A percentile compares a stretch with the other conserved stretches of the same genome.
phyloP scores from a whole-genome alignment of 2,797 vertebrate species.

The Sebastes nivosus region DNA sequence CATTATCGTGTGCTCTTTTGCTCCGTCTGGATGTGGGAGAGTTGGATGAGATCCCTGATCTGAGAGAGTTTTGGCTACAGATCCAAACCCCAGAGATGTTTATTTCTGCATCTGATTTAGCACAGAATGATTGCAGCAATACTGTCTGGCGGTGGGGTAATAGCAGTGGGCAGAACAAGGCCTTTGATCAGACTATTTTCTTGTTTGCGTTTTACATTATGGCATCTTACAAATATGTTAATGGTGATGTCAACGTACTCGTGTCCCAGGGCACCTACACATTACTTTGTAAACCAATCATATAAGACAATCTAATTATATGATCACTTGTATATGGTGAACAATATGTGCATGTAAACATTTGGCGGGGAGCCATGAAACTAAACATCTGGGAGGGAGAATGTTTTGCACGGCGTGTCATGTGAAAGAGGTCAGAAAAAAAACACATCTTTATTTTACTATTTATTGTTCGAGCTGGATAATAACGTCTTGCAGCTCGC shows the following conservation, averaged over 20 bases:
- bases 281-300: constrained; percentile 41
- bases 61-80: constrained; percentile 58
- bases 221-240: constrained; percentile 66
- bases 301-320: constrained; percentile 17
- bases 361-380: constrained; percentile 25
- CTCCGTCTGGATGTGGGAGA: constrained; percentile 46
- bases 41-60: constrained; percentile 46
- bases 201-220: constrained; percentile 66
- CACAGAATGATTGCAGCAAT: constrained; percentile 65
- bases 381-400: background rate
- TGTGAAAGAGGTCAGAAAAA: constrained; percentile 1
- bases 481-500: background rate
- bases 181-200: constrained; percentile 67
- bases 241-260: constrained; percentile 30
- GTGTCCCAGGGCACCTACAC: constrained; percentile 39
- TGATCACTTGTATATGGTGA: constrained; percentile 21
- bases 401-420: background rate
- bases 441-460: constrained; percentile 7
- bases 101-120: constrained; percentile 77
- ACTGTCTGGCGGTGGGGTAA: constrained; percentile 68
- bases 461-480: background rate
- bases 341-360: constrained; percentile 31
- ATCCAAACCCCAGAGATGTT: constrained; percentile 70
- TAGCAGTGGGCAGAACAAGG: constrained; percentile 50
- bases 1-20: background rate